These are phyloP conservation scores for Eurypyga helias DNA, from an alignment of 2,113 vertebrate genomes.

Conservation along the genomic window DNA sequence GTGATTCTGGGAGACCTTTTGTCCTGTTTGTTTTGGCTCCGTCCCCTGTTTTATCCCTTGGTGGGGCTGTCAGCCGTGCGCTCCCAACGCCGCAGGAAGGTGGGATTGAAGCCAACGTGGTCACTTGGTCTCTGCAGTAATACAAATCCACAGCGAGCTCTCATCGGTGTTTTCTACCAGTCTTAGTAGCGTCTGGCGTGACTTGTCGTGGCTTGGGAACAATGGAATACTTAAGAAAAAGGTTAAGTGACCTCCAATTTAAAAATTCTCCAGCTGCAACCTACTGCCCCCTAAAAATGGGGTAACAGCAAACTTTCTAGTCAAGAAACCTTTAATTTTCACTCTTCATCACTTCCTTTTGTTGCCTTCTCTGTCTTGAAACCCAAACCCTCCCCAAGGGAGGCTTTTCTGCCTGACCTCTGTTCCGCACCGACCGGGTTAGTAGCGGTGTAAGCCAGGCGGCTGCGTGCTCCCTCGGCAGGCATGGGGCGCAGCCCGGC, in stretches of 20 bases:
- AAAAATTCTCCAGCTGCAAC: background rate
- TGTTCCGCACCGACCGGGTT: no score
- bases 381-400: background rate
- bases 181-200: background rate
- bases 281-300: background rate
- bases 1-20: background rate
- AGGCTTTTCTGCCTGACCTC: background rate
- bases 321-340: background rate
- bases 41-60: background rate
- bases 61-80: background rate
- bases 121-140: background rate
- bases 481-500: fast-evolving
- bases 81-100: background rate
- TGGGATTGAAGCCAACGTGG: fast-evolving
- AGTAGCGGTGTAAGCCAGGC: background rate
- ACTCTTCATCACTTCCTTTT: background rate
- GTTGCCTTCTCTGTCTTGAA: background rate
- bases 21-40: background rate
- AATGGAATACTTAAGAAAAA: background rate
- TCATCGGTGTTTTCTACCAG: background rate
- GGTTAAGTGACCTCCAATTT: background rate
- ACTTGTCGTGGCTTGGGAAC: background rate
- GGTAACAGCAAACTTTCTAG: background rate
- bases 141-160: background rate
- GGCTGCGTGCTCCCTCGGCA: background rate